Evolutionary conservation across 2,113 vertebrate genomes (phyloP), one percentile per base, ranked within the genome.

Genomic region (Tor tambroides): DNA sequence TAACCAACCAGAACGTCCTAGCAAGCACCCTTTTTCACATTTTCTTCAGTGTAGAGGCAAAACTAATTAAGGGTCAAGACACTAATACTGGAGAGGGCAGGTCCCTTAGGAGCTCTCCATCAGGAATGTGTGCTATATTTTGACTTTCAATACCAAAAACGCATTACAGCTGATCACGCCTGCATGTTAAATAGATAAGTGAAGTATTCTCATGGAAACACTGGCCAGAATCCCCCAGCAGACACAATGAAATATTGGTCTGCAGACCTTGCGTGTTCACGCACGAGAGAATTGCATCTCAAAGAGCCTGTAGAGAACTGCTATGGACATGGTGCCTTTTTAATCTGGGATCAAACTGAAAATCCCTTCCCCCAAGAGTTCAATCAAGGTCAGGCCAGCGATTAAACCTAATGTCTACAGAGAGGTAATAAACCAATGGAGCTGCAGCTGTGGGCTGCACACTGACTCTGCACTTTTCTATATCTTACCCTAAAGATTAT

Each of bases 331-430:
- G 93, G 92, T 93, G 92, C 91, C 56, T 88, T 94, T 95, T 95
- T 95, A 95, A 95, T 95, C 95, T 95, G 92, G 93, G 94, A 95
- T 95, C 91, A 96, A 94, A 95, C 90, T 91, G 91, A 94, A 95
- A 95, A 94, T 94, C 92, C 94, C 90, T 89, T 90, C 90, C 90
- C 88, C 77, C 88, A 91, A 94, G 90, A 93, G 94, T 95, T 95
- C 94, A 95, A 91, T 92, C 91, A 94, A 95, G 95, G 95, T 95
- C 93, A 93, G 63, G 85, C 80, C 89, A 67, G 91, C 88, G 93
- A 95, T 95, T 95, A 94, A 92, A 93, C 91, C 79, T 89, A 90
- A 90, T 69, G 92, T 94, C 92, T 92, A 76, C 43, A 69, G 75
- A 61, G 83, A 88, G 84, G 88, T 91, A 90, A 90, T 92, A 93